Conservation (phyloP, 1,140 invertebrate species). For the Brachionus paranguensis region DNA sequence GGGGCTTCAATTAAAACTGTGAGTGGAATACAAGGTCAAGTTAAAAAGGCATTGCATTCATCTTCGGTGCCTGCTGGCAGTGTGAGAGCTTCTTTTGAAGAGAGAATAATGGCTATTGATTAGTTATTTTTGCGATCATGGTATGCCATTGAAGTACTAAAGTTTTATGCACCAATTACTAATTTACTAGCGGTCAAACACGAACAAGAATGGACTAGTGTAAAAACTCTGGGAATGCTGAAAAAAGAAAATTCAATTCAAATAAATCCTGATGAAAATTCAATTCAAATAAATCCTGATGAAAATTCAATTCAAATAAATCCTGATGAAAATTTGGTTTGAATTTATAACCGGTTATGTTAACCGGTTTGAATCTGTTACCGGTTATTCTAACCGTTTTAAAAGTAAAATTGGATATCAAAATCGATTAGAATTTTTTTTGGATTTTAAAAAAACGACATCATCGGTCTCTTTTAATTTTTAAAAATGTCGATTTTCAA, state of each 20-base stretch:
- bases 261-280: too few relatives aligned
- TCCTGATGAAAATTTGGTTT: too few relatives aligned
- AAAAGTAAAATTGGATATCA: too few relatives aligned
- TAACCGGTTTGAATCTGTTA: too few relatives aligned
- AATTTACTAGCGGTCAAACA: constrained; percentile 69
- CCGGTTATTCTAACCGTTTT: too few relatives aligned
- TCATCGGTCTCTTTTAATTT: too few relatives aligned
- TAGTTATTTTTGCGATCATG: constrained; percentile 72
- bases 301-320: too few relatives aligned
- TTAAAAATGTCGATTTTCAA: too few relatives aligned
- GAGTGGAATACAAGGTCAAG: constrained; percentile 89
- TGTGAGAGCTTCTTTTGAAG: constrained; percentile 93
- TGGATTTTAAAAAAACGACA: too few relatives aligned
- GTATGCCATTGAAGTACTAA: constrained; percentile 82
- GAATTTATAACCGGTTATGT: too few relatives aligned
- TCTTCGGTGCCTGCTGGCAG: constrained; percentile 68
- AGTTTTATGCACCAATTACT: constrained; percentile 84
- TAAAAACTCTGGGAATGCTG: constrained; percentile 76
- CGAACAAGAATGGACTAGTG: neutral
- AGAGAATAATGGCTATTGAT: constrained; percentile 52
- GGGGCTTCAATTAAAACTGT: constrained; percentile 90
- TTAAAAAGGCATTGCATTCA: constrained; percentile 83
- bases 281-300: too few relatives aligned
- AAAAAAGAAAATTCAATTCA: constrained; percentile 75
- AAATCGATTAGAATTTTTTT: too few relatives aligned